Conservation (phyloP, 2,113 vertebrate species). For the Nycticorax nycticorax region DNA sequence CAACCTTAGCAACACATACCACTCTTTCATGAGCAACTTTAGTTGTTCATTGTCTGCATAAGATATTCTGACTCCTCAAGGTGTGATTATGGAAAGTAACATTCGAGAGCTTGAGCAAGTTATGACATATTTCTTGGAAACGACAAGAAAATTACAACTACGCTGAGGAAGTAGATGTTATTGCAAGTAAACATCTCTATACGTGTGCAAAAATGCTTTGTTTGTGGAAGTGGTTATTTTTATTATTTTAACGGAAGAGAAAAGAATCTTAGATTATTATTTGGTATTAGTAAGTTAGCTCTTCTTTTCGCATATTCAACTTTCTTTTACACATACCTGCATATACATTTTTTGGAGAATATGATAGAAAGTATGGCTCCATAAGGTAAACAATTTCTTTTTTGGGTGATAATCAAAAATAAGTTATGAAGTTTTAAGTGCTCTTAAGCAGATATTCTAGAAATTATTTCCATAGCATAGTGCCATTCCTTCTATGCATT, state of each 20-base stretch:
- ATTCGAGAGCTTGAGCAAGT: background rate
- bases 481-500: background rate
- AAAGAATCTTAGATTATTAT: background rate
- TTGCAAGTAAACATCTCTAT: background rate
- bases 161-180: background rate
- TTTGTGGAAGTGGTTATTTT: background rate
- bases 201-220: background rate
- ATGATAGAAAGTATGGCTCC: background rate
- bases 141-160: constrained; percentile 32
- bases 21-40: background rate
- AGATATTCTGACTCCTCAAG: constrained; percentile 12
- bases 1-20: background rate
- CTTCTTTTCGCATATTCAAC: background rate
- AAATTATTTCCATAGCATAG: background rate
- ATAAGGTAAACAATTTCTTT: background rate
- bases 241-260: constrained; percentile 1
- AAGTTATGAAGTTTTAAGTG: background rate
- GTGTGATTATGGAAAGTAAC: constrained; percentile 18
- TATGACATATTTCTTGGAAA: background rate
- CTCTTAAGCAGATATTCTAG: background rate
- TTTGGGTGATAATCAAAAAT: background rate
- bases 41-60: background rate
- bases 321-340: background rate
- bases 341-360: background rate
- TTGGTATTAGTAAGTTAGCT: background rate